Base-by-base conservation (phyloP, 2,113 vertebrate species). In the Micromys minutus region DNA sequence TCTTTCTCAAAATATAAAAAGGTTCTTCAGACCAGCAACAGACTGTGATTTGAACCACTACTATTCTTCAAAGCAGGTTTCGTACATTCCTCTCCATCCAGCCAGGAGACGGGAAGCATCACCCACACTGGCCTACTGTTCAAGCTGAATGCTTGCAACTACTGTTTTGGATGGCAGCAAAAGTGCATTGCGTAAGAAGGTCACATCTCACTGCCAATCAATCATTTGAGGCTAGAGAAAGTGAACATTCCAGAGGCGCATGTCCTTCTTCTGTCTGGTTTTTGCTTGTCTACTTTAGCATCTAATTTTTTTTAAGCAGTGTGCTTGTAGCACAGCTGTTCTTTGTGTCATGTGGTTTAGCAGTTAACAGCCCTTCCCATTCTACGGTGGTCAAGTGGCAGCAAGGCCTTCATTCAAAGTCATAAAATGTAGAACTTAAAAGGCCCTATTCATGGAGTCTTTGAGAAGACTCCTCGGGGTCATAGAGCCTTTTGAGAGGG, bases 141-240 rank as follows among this genome's bases (percentile, higher is more conserved):
- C 80, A 81, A 57, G 65, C 71, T 11, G n/a, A 92, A 79, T 19
- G 17, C 57, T 95, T 77, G 16, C 45, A 96, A 88, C 92, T 93
- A 93, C 92, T 95, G 85, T 92, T 96, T 85, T 75, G 67, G 92
- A 80, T 45, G 61, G 88, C 61, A 87, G 9, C 85, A 34, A 39
- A 61, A 74, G 89, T 10, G 22, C 72, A 4, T 19, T 89, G 85
- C 79, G 72, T 55, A 88, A 87, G 74, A 91, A 87, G 42, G 76
- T 76, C 91, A 94, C 79, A 61, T 59, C 67, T 29, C 45, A 24
- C 80, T 90, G 91, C 72, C 96, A 76, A 42, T 95, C 96, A 76
- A 42, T 95, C 92, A 74, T 67, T 79, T 61, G 39, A 55, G 17
- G 65, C 94, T 97, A 96, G 96, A 95, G 75, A 96, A 87, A 97